Evolutionary conservation across 2,113 vertebrate species (phyloP).

Genomic region (Leuciscus idus): DNA sequence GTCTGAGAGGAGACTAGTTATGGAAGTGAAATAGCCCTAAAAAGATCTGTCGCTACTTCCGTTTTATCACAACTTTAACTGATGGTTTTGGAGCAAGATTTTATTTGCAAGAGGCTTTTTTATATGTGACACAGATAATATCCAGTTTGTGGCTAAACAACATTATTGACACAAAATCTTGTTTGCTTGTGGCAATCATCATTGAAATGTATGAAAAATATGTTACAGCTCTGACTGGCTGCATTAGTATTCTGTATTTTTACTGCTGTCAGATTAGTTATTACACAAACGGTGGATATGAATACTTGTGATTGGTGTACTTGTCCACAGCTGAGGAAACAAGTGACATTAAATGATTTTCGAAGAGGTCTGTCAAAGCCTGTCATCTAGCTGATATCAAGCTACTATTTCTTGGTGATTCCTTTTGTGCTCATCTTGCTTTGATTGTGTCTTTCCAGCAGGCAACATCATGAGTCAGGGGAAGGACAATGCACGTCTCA

Average conservation of each 20-base stretch:
- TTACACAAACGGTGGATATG: neutral
- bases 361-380: slow-evolving; percentile 48
- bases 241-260: neutral
- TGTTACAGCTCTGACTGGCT: neutral
- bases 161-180: neutral
- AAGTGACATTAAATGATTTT: slow-evolving; percentile 18
- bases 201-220: neutral
- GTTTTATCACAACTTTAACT: neutral
- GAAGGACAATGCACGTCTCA: slow-evolving; percentile 96
- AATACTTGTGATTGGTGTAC: neutral
- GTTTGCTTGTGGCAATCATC: neutral
- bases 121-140: no score
- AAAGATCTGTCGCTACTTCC: neutral
- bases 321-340: slow-evolving; percentile 4
- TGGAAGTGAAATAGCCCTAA: neutral
- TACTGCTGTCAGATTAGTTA: neutral
- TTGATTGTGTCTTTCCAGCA: slow-evolving; percentile 57
- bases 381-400: neutral
- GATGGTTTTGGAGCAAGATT: neutral
- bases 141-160: neutral
- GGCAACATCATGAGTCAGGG: slow-evolving; percentile 91
- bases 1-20: neutral
- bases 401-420: slow-evolving; percentile 18
- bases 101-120: neutral
- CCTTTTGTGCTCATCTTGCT: neutral